These are phyloP conservation scores for Lasioglossum lativentre DNA, from an alignment of 2,888 invertebrate species.

Conservation along the genomic window DNA sequence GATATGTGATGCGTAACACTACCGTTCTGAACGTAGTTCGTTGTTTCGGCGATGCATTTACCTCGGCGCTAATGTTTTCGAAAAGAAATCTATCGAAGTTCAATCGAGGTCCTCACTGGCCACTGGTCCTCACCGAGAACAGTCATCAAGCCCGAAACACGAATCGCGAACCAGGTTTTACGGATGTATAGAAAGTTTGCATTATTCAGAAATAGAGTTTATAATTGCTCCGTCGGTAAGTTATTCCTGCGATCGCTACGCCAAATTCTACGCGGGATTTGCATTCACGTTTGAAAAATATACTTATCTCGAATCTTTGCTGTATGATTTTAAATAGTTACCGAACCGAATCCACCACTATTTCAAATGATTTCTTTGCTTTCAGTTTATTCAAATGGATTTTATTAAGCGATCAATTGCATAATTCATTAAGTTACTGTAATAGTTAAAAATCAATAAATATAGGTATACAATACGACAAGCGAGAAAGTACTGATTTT, in stretches of 20 bases:
- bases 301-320: not conserved
- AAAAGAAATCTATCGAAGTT: slow-evolving; percentile 42
- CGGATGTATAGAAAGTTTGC: slow-evolving; percentile 34
- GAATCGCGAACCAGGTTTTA: slow-evolving; percentile 29
- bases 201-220: not conserved
- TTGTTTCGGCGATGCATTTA: slow-evolving; percentile 50
- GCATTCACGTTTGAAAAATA: not conserved
- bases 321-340: not conserved
- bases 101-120: slow-evolving; percentile 34
- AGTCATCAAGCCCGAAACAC: slow-evolving; percentile 31
- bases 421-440: too few relatives aligned
- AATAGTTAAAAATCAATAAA: too few relatives aligned
- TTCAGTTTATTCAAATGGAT: too few relatives aligned
- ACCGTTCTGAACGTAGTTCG: slow-evolving; percentile 49
- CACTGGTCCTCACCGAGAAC: not conserved
- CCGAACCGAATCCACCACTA: not conserved
- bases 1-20: slow-evolving; percentile 33
- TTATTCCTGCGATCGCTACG: slow-evolving; percentile 14
- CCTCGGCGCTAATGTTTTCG: slow-evolving; percentile 61
- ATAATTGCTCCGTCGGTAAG: slow-evolving; percentile 20
- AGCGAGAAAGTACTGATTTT: too few relatives aligned
- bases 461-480: too few relatives aligned
- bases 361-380: too few relatives aligned
- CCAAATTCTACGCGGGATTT: slow-evolving; percentile 14
- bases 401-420: too few relatives aligned